phyloP scores from a whole-genome alignment of 2,113 vertebrate species.

The Aix galericulata region DNA sequence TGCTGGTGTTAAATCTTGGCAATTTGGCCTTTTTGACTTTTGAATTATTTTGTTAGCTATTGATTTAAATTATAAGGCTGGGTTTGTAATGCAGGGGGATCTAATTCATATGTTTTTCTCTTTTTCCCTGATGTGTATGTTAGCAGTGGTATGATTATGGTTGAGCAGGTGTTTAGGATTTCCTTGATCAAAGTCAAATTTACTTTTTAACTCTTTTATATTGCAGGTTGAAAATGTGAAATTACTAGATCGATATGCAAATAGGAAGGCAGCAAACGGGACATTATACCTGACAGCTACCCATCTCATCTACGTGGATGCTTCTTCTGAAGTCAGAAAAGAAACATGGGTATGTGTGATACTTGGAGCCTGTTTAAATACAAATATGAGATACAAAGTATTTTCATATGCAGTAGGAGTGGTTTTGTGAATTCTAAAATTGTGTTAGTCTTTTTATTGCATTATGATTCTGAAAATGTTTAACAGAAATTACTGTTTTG shows the following conservation, averaged over 20 bases:
- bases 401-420: neutral
- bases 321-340: conserved; percentile 72
- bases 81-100: neutral
- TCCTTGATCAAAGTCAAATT: neutral
- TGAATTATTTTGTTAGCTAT: neutral
- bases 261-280: conserved; percentile 75
- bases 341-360: conserved; percentile 83
- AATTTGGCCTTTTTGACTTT: neutral
- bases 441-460: neutral
- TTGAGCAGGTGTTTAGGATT: neutral
- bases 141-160: too few species aligned
- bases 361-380: neutral
- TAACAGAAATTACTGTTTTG: neutral
- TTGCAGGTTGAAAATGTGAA: conserved; percentile 83
- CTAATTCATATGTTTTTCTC: neutral
- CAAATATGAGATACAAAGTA: neutral
- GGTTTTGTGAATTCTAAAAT: neutral
- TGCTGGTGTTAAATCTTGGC: neutral
- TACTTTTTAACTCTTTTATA: accelerated
- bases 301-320: conserved; percentile 84
- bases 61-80: neutral
- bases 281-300: conserved; percentile 84
- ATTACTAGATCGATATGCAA: conserved; percentile 76
- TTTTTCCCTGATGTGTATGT: neutral
- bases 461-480: neutral